phyloP scores from a whole-genome alignment of 2,888 invertebrate genomes.

The Gasteruption jaculator region DNA sequence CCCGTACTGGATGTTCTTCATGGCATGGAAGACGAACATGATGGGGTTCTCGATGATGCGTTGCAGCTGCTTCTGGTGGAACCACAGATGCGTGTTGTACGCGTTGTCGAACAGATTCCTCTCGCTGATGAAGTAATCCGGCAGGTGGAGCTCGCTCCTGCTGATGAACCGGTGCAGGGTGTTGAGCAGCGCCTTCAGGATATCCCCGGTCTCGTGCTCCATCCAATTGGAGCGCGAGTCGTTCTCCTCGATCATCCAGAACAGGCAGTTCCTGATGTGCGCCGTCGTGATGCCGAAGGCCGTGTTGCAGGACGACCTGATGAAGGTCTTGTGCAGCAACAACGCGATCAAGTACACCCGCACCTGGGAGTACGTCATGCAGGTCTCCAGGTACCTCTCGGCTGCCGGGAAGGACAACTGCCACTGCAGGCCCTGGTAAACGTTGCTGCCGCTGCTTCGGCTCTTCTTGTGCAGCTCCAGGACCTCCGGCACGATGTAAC shows the following conservation, averaged over 20 bases:
- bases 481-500: conserved; percentile 68
- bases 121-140: conserved; percentile 69
- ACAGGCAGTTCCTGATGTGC: conserved; percentile 70
- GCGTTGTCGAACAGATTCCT: conserved; percentile 72
- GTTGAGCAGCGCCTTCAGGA: conserved; percentile 60
- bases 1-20: conserved; percentile 65
- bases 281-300: conserved; percentile 65
- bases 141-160: conserved; percentile 55
- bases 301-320: conserved; percentile 60
- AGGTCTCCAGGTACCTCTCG: conserved; percentile 70
- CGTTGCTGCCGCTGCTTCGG: conserved; percentile 50
- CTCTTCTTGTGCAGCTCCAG: conserved; percentile 60
- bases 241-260: conserved; percentile 71
- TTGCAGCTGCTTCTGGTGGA: conserved; percentile 64
- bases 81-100: conserved; percentile 60
- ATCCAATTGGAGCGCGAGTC: conserved; percentile 67
- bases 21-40: conserved; percentile 64
- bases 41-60: conserved; percentile 69
- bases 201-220: conserved; percentile 69
- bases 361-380: conserved; percentile 67
- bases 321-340: conserved; percentile 67
- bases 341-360: conserved; percentile 67
- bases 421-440: conserved; percentile 70
- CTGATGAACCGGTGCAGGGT: conserved; percentile 63
- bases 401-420: conserved; percentile 73